Base-by-base conservation (phyloP, 2,888 invertebrate species). In the Parnassius smintheus region DNA sequence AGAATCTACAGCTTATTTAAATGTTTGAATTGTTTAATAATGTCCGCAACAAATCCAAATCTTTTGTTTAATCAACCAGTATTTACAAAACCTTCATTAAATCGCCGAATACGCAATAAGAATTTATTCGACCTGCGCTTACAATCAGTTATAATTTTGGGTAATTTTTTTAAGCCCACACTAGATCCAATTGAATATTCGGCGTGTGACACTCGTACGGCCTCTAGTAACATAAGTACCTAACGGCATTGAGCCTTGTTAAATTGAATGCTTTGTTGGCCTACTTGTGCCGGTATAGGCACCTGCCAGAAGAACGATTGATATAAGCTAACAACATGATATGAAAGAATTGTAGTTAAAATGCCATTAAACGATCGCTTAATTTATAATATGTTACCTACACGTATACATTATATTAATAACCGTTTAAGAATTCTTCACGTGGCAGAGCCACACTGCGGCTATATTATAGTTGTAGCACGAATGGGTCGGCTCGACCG, bases 181-280 rank as follows among this genome's bases (percentile, higher is more conserved):
- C 72, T 72, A 76, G 72, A 81, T 82, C 83, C 82, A 85, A 88
- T 88, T 85, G 81, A 80, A 78, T 83, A 83, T 86, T 85, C 77
- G 81, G 77, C 69, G 72, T 72, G 78, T 75, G 80, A 78, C 85
- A 84, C 80, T 87, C 86, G 75, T 86, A 75, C 70, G 88, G 88
- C 83, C 80, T 90, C 86, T 70, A 72, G 78, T 79, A 81, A 81
- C 81, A 80, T 81, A 81, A 80, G 79, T 77, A 35, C 35, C 35
- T 35, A 80, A 81, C 78, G 83, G 75, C 82, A 83, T 80, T 85
- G 82, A 79, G 73, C 72, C 75, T 80, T 70, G 76, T 81, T 81
- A 78, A 77, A 82, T 78, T 78, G 75, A 76, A 80, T 77, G 74
- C 76, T 80, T 79, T 78, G 77, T 73, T 63, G 59, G 60, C 56